A percentile compares a stretch with the other conserved stretches of the same genome.
Conservation (phyloP, 2,797 vertebrate species). For the Protosalanx chinensis region DNA sequence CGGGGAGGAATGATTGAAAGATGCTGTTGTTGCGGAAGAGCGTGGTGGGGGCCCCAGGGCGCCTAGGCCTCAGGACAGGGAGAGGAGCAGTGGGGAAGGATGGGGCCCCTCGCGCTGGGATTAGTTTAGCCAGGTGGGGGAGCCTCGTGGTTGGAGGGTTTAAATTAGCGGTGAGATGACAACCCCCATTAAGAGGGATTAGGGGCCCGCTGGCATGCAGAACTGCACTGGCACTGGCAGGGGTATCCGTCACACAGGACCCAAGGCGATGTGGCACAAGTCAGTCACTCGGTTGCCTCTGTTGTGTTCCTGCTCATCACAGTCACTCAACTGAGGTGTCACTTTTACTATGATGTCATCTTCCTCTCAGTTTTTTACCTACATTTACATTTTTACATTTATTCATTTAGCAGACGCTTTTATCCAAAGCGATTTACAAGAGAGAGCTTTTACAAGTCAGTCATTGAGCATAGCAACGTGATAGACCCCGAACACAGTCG, state of each 20-base stretch:
- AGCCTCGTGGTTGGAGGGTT: constrained; percentile 76
- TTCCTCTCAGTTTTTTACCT: too few species aligned
- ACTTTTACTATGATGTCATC: constrained; percentile 29
- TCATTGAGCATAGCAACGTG: too few species aligned
- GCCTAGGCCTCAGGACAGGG: constrained; percentile 62
- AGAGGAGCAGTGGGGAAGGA: constrained; percentile 62
- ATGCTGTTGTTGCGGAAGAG: constrained; percentile 74
- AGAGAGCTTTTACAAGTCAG: too few species aligned
- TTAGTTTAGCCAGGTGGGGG: constrained; percentile 75
- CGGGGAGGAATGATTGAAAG: constrained; percentile 77
- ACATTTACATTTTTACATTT: too few species aligned
- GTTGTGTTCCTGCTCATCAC: constrained; percentile 42
- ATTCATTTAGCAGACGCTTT: too few species aligned
- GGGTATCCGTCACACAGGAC: constrained; percentile 76
- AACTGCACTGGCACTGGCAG: constrained; percentile 74
- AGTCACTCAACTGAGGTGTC: constrained; percentile 9
- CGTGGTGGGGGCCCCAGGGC: constrained; percentile 67
- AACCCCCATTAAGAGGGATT: constrained; percentile 84
- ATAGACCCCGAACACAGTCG: too few species aligned
- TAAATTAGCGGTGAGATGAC: constrained; percentile 82
- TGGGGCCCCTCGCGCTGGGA: constrained; percentile 71
- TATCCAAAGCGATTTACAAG: too few species aligned
- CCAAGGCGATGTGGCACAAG: constrained; percentile 72
- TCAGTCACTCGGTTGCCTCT: constrained; percentile 62
- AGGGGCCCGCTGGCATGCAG: constrained; percentile 77